These are phyloP conservation scores for Lagodon rhomboides DNA, from an alignment of 2,797 vertebrate genomes.

Conservation along the genomic window DNA sequence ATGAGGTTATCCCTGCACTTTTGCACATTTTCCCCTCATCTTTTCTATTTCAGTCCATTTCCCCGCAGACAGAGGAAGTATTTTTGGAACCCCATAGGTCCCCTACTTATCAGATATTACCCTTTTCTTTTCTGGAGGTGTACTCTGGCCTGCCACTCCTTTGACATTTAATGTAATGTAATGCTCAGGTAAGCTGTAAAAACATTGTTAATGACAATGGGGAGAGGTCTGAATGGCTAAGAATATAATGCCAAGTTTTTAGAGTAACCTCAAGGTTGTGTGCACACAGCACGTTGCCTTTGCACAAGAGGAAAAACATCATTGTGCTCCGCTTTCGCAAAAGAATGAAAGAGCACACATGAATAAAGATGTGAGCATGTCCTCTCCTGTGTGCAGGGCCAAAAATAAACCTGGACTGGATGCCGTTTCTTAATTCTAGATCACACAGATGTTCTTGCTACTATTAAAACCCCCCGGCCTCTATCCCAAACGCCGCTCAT, in stretches of 20 bases:
- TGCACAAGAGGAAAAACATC: constrained; percentile 75
- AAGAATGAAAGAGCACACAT: constrained; percentile 23
- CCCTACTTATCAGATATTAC: constrained; percentile 16
- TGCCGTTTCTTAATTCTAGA: constrained; percentile 27
- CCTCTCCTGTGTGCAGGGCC: not conserved
- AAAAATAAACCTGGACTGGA: constrained; percentile 30
- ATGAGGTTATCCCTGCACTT: constrained; percentile 76
- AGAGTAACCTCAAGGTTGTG: constrained; percentile 7
- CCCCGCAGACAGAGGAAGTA: constrained; percentile 32
- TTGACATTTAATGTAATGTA: constrained; percentile 20
- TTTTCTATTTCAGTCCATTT: constrained; percentile 80
- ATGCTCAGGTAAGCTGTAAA: constrained; percentile 21
- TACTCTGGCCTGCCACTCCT: constrained; percentile 32
- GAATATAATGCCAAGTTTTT: constrained; percentile 17
- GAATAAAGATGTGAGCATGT: constrained; percentile 16
- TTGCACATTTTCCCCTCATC: constrained; percentile 45
- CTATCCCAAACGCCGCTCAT: constrained; percentile 22
- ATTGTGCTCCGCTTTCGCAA: not conserved
- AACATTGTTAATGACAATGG: constrained; percentile 21
- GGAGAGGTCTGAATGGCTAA: constrained; percentile 29
- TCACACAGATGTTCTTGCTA: constrained; percentile 33
- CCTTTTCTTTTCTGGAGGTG: constrained; percentile 36
- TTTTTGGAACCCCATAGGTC: constrained; percentile 27
- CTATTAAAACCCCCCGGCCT: constrained; percentile 34
- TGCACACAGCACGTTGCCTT: constrained; percentile 67